Percentiles rank a stretch among this genome's conserved stretches.
These are phyloP conservation scores for Pyrrhia umbra DNA, from an alignment of 2,888 invertebrate species.

Conservation along the genomic window DNA sequence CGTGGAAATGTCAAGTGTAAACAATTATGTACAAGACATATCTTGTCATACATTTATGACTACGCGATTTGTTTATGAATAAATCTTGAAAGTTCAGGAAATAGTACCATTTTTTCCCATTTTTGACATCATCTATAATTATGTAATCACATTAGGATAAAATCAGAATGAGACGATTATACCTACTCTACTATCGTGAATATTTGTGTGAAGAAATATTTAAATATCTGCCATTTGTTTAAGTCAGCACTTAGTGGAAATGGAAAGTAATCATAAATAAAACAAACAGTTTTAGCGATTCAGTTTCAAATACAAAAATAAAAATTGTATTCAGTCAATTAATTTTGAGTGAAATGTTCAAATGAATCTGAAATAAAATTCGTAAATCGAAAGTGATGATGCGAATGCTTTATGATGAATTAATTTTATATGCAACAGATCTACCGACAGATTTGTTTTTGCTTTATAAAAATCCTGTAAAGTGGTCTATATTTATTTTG, in stretches of 20 bases:
- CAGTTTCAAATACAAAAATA: constrained; percentile 9
- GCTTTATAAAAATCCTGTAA: too few species aligned
- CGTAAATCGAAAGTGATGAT: constrained; percentile 12
- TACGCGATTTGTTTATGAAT: constrained; percentile 7
- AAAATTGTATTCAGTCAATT: constrained; percentile 29
- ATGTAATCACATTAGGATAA: neutral
- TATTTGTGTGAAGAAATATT: constrained; percentile 13
- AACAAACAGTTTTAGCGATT: constrained; percentile 12
- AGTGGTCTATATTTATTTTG: too few species aligned
- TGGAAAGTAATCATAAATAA: constrained; percentile 28
- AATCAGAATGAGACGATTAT: neutral
- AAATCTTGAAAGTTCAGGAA: neutral
- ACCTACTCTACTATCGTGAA: too few species aligned
- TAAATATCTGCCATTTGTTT: constrained; percentile 7
- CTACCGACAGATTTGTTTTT: neutral
- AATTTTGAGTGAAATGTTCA: constrained; percentile 9
- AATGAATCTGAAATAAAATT: constrained; percentile 36
- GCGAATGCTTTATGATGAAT: constrained; percentile 10
- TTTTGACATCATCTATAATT: neutral
- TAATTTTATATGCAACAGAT: constrained; percentile 18
- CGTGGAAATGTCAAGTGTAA: constrained; percentile 39
- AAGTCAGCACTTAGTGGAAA: constrained; percentile 15
- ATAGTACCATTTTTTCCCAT: neutral
- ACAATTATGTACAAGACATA: constrained; percentile 11
- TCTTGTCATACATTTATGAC: constrained; percentile 15